These are phyloP conservation scores for Salmo trutta DNA, from an alignment of 2,797 vertebrate species.

Conservation along the genomic window DNA sequence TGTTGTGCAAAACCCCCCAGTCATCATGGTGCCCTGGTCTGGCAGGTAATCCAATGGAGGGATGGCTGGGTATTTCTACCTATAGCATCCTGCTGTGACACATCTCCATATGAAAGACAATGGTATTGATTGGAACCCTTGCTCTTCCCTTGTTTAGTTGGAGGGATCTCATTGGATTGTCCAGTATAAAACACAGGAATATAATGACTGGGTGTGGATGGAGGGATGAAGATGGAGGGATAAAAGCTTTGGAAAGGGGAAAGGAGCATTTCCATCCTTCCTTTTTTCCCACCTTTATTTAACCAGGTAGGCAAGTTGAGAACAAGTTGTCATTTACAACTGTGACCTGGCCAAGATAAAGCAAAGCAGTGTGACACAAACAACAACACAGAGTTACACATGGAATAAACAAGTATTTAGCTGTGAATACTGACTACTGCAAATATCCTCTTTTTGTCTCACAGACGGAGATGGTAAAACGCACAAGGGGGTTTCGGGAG, in stretches of 20 bases:
- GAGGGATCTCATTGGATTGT: constrained; percentile 22
- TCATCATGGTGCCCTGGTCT: constrained; percentile 17
- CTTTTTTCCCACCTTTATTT: background rate
- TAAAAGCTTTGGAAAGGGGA: constrained; percentile 21
- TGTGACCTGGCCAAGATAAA: too few species aligned
- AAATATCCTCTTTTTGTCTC: background rate
- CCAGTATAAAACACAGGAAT: constrained; percentile 14
- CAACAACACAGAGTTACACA: too few species aligned
- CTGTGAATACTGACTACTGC: background rate
- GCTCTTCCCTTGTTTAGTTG: constrained; percentile 12
- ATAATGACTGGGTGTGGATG: constrained; percentile 1
- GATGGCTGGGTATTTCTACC: constrained; percentile 29
- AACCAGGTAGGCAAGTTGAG: too few species aligned
- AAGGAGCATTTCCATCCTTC: background rate
- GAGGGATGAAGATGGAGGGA: background rate
- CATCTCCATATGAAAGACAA: constrained; percentile 49
- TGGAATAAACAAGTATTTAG: too few species aligned
- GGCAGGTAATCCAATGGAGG: constrained; percentile 28
- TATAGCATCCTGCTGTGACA: constrained; percentile 36
- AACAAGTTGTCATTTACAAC: too few species aligned
- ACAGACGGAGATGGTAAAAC: background rate
- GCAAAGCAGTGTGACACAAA: too few species aligned
- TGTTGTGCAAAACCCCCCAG: constrained; percentile 33
- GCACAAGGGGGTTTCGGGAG: background rate
- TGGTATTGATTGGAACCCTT: constrained; percentile 34